These are phyloP conservation scores for Ardeotis arabs DNA, from an alignment of 2,113 vertebrate genomes.

Conservation along the genomic window DNA sequence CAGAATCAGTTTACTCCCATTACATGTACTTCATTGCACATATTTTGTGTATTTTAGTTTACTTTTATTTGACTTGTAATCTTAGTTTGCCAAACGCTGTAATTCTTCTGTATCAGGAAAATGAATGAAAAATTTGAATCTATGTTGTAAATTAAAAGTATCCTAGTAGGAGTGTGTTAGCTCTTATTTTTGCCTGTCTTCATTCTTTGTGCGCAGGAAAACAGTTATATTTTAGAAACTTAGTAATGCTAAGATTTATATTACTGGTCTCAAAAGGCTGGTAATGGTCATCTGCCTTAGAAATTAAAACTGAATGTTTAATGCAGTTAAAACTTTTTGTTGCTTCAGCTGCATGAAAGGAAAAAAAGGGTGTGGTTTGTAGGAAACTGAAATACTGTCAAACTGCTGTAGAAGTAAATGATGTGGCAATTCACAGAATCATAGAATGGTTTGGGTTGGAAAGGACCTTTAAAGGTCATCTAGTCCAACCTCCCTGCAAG, in stretches of 20 bases:
- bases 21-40: not conserved
- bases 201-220: not conserved
- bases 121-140: not conserved
- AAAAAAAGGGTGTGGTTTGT: not conserved
- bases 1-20: not conserved
- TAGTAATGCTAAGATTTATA: not conserved
- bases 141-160: not conserved
- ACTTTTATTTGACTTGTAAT: not conserved
- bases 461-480: too few species aligned
- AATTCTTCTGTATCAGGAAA: not conserved
- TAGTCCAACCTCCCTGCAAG: too few species aligned
- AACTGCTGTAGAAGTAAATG: not conserved
- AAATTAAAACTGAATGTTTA: not conserved
- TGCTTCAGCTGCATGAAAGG: not conserved
- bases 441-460: too few species aligned
- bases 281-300: not conserved
- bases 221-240: not conserved
- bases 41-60: not conserved
- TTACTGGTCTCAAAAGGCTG: not conserved
- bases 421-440: not conserved
- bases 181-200: not conserved
- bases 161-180: too few species aligned
- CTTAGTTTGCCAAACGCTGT: not conserved
- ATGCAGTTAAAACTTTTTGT: not conserved
- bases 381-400: not conserved